Evolutionary conservation across 2,888 invertebrate species (phyloP), one percentile per base, ranked within the genome.

Genomic region (Leptopilina myrica): DNA sequence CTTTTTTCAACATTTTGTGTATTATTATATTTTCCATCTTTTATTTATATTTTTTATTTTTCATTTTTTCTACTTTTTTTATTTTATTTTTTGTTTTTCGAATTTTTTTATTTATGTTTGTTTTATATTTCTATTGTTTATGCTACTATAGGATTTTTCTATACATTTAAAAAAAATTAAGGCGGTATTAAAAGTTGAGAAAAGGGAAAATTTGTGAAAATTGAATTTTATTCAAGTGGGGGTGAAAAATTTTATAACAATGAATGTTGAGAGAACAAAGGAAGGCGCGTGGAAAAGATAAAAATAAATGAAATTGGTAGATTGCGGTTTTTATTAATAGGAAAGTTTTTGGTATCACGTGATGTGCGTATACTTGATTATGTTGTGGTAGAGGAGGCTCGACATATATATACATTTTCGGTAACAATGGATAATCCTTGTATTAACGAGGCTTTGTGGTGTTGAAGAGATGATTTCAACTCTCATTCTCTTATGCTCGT

Each of bases 391-490:
- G 46, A 20, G 46, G 67, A 46, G 11, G 9, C 11, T 49, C 67
- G 5, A 5, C 26, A 15, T 40, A 43, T 26, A 11, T 53, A 46
- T 66, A 56, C 33, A 69, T 26, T 62, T 76, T 76, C 82, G 79
- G 81, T 84, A 86, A 88, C 89, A 89, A 89, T 89, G 83, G 86
- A 83, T 88, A 87, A 89, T 87, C 87, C 85, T 83, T 80, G 84
- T 83, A 86, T 87, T 87, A 84, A 87, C 84, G 81, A 73, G 78
- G 81, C 83, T 85, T 81, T 82, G 84, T 82, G 84, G 82, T 81
- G 83, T 85, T 87, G 83, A 84, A 86, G 86, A 87, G 86, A 82
- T 85, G 85, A 86, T 87, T 85, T 85, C 80, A 33, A 33, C 84
- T 83, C 84, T 79, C 76, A 79, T 81, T 83, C 79, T 82, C 66